These are phyloP conservation scores for Acanthococcus lagerstroemiae DNA, from an alignment of 2,888 invertebrate genomes.

Conservation along the genomic window DNA sequence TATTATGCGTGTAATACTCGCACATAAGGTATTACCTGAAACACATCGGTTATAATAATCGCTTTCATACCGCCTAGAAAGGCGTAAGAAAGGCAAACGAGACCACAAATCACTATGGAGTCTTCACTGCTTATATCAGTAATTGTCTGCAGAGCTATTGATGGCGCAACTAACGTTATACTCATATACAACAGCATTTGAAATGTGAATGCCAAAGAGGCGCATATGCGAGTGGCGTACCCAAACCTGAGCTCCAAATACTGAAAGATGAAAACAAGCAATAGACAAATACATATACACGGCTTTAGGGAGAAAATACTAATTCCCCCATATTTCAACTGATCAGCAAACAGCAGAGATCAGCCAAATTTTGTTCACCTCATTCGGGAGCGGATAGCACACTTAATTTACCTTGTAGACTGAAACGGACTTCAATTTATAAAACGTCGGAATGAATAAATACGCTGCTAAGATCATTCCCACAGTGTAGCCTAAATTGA, in stretches of 20 bases:
- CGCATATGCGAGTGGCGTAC: constrained; percentile 58
- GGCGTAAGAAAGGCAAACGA: constrained; percentile 44
- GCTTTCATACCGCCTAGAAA: constrained; percentile 77
- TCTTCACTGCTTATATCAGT: constrained; percentile 44
- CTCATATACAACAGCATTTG: constrained; percentile 88
- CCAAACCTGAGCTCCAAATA: constrained; percentile 85
- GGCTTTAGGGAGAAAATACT: background rate
- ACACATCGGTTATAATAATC: constrained; percentile 74
- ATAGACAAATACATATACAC: background rate
- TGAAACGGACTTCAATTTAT: constrained; percentile 67
- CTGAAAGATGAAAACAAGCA: constrained; percentile 44
- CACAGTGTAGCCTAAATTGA: constrained; percentile 65
- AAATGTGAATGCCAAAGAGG: constrained; percentile 71
- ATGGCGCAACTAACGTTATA: constrained; percentile 86
- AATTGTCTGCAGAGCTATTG: constrained; percentile 62
- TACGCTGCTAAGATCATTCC: constrained; percentile 68
- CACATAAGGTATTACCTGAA: constrained; percentile 45
- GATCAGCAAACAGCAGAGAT: too few relatives aligned
- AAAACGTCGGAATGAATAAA: constrained; percentile 75
- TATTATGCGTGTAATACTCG: background rate
- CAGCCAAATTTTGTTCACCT: background rate
- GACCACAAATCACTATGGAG: constrained; percentile 45
- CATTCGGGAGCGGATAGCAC: background rate
- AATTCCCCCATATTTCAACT: too few relatives aligned
- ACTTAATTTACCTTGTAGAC: constrained; percentile 60